Evolutionary conservation across 2,888 invertebrate genomes (phyloP), one percentile per base, ranked within the genome.

Genomic region (Drosophila melanosoma): DNA sequence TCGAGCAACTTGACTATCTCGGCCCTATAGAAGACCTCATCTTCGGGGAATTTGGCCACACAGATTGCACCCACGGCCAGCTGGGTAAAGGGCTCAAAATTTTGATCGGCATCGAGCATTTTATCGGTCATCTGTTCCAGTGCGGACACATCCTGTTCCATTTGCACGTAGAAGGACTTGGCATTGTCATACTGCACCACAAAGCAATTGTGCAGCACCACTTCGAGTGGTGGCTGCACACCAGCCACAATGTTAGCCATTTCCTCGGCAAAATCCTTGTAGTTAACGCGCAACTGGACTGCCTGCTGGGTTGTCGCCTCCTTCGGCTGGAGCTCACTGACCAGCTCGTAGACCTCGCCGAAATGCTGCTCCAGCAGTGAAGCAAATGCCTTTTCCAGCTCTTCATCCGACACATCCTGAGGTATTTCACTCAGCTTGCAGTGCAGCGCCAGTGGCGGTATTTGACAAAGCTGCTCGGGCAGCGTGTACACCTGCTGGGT

Each of bases 11-110:
- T 83, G 52, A 87, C 56, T 15, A 99, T 96, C 91, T 96, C 95
- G 0, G 98, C 98, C 74, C 99, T 94, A 93, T 99, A 99, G 97
- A 98, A 99, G 76, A 95, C 95, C 36, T 96, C 95, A 91, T 98
- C 98, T 3, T 95, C 95, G 1, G 95, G 95, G 92, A 97, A 98
- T 86, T 96, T 96, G 2, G 98, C 98, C 51, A 95, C 94, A 84
- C 96, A 97, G 0, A 95, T 81, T 0, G 95, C 94, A 15, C 95
- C 95, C 65, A 95, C 83, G 32, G 81, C 36, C 3, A 89, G 56
- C 0, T 91, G 82, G 0, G 53, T 69, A 3, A 91, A 89, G 10
- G 74, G 58, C 32, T 83, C 77, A 38, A 92, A 88, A n/a, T 89
- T 79, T 5, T 78, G 80, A 40, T 92, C 92, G 0, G 91, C 91